Percentiles rank a stretch among this genome's conserved stretches.
These are phyloP conservation scores for Drosophila setifemur DNA, from an alignment of 1,140 invertebrate species.

Conservation along the genomic window DNA sequence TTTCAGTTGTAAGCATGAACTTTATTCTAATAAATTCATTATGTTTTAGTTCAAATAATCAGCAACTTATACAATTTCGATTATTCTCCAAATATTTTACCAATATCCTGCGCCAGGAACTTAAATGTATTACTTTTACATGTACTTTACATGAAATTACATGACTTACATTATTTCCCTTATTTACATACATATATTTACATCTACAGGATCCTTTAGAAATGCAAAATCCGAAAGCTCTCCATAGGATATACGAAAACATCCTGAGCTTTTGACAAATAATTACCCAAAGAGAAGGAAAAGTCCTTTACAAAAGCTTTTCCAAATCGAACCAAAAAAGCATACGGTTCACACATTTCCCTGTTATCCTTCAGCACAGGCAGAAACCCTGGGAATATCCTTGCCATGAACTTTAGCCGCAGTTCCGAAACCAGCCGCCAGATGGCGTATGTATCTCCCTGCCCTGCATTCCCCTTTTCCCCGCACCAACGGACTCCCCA, in stretches of 20 bases:
- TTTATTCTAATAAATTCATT: no score
- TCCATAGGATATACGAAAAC: not conserved
- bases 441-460: conserved; percentile 13
- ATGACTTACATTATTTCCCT: not conserved
- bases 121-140: no score
- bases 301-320: not conserved
- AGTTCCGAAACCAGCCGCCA: not conserved
- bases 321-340: not conserved
- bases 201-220: not conserved
- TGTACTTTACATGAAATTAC: not conserved
- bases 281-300: not conserved
- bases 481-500: not conserved
- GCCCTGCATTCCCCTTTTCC: not conserved
- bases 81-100: no score
- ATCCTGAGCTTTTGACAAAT: not conserved
- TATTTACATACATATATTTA: no score
- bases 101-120: no score
- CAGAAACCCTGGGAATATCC: conserved; percentile 6
- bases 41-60: no score
- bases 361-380: conserved; percentile 15
- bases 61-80: no score
- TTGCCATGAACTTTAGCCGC: conserved; percentile 4
- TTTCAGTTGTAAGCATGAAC: no score
- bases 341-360: not conserved
- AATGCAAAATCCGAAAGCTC: not conserved